Evolutionary conservation across 2,888 invertebrate species (phyloP), one percentile per base, ranked within the genome.

Genomic region (Imbricaverruca yamaguchii): DNA sequence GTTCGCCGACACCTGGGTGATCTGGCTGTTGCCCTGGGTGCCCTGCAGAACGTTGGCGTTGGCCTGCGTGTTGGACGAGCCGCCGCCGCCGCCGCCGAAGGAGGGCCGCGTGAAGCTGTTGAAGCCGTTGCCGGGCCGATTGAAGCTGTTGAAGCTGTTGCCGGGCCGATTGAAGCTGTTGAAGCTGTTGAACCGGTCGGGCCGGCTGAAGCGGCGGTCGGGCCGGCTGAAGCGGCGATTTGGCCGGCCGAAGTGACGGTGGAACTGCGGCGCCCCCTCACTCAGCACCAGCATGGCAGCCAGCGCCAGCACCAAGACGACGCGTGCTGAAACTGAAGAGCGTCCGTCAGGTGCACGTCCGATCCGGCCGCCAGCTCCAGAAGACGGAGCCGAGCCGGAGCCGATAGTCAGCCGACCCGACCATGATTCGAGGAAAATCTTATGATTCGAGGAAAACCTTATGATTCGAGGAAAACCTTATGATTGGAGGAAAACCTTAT

Each of bases 1-100:
- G 55, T 74, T 74, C 23, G 74, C 74, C 53, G 53, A 53, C 55
- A 74, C 74, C 55, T 55, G 74, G 21, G 74, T 74, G 53, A 55
- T 55, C 18, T 53, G 53, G 21, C 8, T 74, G 55, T 74, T 74
- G 55, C 74, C 74, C 55, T 74, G 74, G 53, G 18, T 18, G 21
- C 74, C 74, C 55, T 55, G 74, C 10, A 74, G 8, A 21, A 74
- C 74, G 74, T 74, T 74, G 74, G 74, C 74, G 74, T 74, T 74
- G 74, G 74, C 74, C 74, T 55, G 74, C 18, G 55, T 55, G 55
- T 74, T 74, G 74, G 74, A 74, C 18, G 15, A 11, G 10, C 74
- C 74, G 74, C 74, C 23, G 39, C 23, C 11, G 53, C 53, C 53
- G 55, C 55, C 55, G 74, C 13, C 13, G 53, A 15, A 18, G 23